phyloP scores from a whole-genome alignment of 2,113 vertebrate species.

The Onychorhynchus coronatus region DNA sequence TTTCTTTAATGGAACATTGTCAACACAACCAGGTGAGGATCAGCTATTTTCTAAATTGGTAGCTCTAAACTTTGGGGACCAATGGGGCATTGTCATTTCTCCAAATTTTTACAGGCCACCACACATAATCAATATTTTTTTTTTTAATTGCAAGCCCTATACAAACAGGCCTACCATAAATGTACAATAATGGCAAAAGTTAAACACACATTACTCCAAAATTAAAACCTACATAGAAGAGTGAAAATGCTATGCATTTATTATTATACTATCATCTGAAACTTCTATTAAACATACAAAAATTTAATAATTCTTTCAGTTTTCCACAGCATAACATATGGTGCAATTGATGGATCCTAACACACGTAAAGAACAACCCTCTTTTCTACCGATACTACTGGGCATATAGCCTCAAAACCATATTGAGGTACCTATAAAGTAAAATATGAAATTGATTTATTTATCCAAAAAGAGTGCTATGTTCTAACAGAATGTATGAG shows the following conservation, averaged over 20 bases:
- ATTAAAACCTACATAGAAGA: background rate
- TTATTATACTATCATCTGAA: background rate
- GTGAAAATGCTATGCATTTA: background rate
- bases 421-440: background rate
- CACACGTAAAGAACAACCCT: rapidly evolving
- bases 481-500: background rate
- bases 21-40: background rate
- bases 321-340: background rate
- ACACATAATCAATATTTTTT: background rate
- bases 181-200: background rate
- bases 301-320: background rate
- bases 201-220: background rate
- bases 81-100: background rate
- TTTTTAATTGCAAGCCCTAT: background rate
- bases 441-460: background rate
- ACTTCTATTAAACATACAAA: background rate
- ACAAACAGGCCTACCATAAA: background rate
- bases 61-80: background rate
- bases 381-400: background rate
- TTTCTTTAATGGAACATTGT: background rate
- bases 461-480: background rate
- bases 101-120: background rate
- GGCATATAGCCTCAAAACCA: background rate
- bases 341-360: background rate
- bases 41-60: background rate